These are phyloP conservation scores for Tiaroga cobitis DNA, from an alignment of 2,797 vertebrate species.

Conservation along the genomic window DNA sequence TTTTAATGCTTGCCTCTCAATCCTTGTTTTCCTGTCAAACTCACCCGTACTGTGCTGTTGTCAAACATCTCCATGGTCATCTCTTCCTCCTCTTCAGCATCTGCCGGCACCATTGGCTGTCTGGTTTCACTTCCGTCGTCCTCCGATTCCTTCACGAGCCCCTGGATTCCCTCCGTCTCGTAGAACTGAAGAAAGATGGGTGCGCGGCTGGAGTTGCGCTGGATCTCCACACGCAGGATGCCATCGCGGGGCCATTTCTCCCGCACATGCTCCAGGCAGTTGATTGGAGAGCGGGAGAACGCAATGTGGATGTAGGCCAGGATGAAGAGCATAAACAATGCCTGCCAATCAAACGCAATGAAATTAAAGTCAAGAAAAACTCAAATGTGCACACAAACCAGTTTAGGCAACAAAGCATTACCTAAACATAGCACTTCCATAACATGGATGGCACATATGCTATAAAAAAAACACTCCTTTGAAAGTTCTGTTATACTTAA, in stretches of 20 bases:
- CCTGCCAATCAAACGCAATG: conserved; percentile 72
- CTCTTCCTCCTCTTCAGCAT: conserved; percentile 88
- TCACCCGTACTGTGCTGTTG: conserved; percentile 93
- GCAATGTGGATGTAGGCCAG: conserved; percentile 97
- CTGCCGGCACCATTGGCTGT: conserved; percentile 31
- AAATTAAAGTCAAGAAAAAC: not conserved
- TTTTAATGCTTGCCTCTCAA: not conserved
- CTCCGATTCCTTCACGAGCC: conserved; percentile 75
- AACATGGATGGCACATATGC: not conserved
- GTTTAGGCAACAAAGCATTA: not conserved
- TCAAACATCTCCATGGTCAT: conserved; percentile 91
- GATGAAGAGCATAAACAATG: conserved; percentile 95
- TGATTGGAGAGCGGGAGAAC: conserved; percentile 95
- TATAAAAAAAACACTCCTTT: not conserved
- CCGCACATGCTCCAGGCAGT: conserved; percentile 93
- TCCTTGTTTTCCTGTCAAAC: not conserved
- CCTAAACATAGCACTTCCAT: not conserved
- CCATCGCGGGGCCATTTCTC: conserved; percentile 95
- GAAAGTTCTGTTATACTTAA: not conserved
- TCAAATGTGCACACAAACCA: not conserved
- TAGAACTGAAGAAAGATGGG: conserved; percentile 94
- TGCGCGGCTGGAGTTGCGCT: conserved; percentile 89
- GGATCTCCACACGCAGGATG: conserved; percentile 92
- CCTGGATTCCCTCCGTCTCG: conserved; percentile 77
- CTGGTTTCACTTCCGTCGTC: conserved; percentile 51